Percentiles rank a stretch among this genome's conserved stretches.
Evolutionary conservation across 2,113 vertebrate species (phyloP).

Genomic region (human): DNA sequence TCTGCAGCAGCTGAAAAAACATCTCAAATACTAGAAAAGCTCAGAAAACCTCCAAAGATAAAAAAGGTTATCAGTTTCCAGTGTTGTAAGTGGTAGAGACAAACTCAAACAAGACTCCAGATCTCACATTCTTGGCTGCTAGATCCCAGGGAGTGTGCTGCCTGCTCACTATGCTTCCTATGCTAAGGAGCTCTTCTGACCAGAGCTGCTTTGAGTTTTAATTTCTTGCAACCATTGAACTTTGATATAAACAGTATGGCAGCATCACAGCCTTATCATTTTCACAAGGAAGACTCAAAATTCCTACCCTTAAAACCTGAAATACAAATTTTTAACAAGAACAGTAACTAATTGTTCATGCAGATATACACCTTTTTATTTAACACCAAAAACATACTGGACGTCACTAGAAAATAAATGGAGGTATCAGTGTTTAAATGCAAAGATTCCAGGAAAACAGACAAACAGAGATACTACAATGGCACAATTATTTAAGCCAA

Average conservation of each 20-base stretch:
- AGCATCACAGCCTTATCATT: background rate
- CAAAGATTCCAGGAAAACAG: background rate
- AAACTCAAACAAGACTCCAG: background rate
- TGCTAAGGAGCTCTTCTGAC: background rate
- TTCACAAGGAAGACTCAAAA: background rate
- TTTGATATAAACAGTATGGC: background rate
- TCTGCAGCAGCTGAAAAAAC: background rate
- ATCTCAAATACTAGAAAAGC: background rate
- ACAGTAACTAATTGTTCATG: background rate
- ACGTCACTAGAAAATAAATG: background rate
- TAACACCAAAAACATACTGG: background rate
- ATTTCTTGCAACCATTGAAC: background rate
- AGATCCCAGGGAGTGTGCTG: no score
- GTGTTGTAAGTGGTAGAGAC: background rate
- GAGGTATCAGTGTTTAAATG: background rate
- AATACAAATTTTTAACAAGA: background rate
- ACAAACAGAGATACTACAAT: background rate
- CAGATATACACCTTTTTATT: background rate
- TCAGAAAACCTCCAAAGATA: background rate
- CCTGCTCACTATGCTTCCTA: background rate
- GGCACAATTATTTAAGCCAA: background rate
- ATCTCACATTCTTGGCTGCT: background rate
- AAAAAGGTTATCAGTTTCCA: background rate
- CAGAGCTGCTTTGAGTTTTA: background rate
- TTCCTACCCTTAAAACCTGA: background rate